Evolutionary conservation across 2,888 invertebrate genomes (phyloP), one percentile per base, ranked within the genome.

Genomic region (Drosophila paramelanica): DNA sequence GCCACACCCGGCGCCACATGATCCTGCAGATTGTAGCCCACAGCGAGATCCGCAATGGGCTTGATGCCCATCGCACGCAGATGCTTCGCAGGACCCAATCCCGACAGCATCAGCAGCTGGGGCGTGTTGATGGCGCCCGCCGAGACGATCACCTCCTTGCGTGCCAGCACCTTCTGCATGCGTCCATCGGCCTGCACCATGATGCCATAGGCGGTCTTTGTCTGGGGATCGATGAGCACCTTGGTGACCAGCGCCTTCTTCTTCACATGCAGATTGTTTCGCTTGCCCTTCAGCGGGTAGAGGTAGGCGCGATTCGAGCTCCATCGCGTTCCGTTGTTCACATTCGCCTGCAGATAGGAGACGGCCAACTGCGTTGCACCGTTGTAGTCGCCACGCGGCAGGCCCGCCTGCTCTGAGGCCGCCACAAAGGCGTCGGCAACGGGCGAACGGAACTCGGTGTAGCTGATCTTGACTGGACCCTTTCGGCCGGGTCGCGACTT

Each of bases 91-190:
- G 95, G 95, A 2, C 95, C 95, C 8, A 96, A 92, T 2, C 96
- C 96, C 0, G 96, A 96, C 17, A 96, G 90, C 96, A 97, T 96
- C 6, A 97, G 93, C 8, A 98, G 90, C 88, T 97, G 97, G 0
- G 97, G 97, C 0, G 95, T 94, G 78, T 96, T 96, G 62, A 97
- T 95, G 0, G 96, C 94, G 0, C 97, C 97, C 2, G 95, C 96
- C 10, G 95, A 94, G 3, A 97, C 72, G 59, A 97, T 95, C 0
- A 97, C 94, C 91, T 96, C 96, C 79, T 94, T 94, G 45, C 93
- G 92, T 0, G 95, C 95, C 59, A 84, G 89, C 0, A 94, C 94
- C 47, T 91, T 91, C 91, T 45, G 90, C 91, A 59, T 78, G 0
- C 93, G 92, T 57, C 93, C 92, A 42, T 93, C 91, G 2, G 42